Evolutionary conservation across 2,888 invertebrate species (phyloP).

Genomic region (Blera fallax): DNA sequence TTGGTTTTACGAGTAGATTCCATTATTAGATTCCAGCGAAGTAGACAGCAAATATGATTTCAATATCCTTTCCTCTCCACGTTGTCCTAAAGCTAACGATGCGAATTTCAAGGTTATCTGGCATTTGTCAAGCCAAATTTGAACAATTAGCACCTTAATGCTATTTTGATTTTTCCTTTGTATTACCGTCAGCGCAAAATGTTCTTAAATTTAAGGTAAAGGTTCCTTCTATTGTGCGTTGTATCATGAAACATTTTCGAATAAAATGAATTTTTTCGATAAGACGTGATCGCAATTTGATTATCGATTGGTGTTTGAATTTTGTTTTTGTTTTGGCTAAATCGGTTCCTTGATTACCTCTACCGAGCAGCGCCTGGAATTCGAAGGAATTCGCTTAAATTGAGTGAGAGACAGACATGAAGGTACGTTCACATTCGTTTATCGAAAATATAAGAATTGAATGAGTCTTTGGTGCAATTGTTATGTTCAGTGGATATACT

Average conservation of each 20-base stretch:
- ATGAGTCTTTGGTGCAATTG: constrained; percentile 1
- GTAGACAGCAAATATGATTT: neutral
- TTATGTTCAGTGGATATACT: neutral
- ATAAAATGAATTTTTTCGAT: neutral
- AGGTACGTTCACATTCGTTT: constrained; percentile 21
- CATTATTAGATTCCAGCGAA: neutral
- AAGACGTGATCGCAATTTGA: constrained; percentile 41
- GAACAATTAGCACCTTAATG: neutral
- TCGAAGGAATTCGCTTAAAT: neutral
- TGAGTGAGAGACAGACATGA: neutral
- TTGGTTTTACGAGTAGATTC: neutral
- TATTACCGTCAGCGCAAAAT: neutral
- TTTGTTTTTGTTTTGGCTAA: neutral
- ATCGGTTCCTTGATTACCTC: constrained; percentile 6
- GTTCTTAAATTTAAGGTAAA: constrained; percentile 6
- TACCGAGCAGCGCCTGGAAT: neutral
- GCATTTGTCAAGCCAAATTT: neutral
- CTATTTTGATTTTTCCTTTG: neutral
- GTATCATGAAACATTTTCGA: constrained; percentile 10
- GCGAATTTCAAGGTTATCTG: neutral
- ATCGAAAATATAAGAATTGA: constrained; percentile 4
- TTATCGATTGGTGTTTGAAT: constrained; percentile 16
- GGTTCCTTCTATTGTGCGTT: neutral
- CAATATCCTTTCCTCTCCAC: too few relatives aligned
- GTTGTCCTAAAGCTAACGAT: too few relatives aligned